phyloP scores from a whole-genome alignment of 2,113 vertebrate species.

The Larimichthys crocea region DNA sequence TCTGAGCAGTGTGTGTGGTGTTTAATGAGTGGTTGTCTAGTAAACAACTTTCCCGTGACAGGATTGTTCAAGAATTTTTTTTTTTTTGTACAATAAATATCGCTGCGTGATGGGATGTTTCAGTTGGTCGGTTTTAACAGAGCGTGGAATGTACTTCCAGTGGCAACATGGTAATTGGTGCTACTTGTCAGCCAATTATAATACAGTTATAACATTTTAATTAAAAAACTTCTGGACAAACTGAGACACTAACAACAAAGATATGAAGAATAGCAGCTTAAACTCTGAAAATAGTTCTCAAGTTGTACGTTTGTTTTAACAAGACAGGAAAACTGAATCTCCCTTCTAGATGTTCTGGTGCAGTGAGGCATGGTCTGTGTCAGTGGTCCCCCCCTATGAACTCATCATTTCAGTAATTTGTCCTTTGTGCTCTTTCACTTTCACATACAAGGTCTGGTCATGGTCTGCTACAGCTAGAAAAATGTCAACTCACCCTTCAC shows the following conservation, averaged over 20 bases:
- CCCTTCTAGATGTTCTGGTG: not conserved
- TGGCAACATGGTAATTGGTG: not conserved
- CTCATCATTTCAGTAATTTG: not conserved
- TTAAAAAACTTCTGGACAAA: not conserved
- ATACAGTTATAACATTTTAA: not conserved
- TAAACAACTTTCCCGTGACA: not conserved
- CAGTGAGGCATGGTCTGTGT: not conserved
- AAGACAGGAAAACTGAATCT: not conserved
- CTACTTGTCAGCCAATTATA: not conserved
- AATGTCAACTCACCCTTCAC: constrained; percentile 13
- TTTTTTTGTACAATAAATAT: not conserved
- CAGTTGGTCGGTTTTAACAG: no score
- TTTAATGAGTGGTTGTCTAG: not conserved
- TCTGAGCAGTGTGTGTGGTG: not conserved
- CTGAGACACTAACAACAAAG: not conserved
- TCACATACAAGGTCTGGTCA: not conserved
- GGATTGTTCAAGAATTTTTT: not conserved
- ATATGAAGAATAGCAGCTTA: not conserved
- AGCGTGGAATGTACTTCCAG: not conserved
- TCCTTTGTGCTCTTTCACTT: constrained; percentile 15
- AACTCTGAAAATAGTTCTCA: not conserved
- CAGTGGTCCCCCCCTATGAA: not conserved
- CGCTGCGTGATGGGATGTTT: not conserved
- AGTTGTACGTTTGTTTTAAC: no score
- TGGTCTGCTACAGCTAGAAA: constrained; percentile 32